Evolutionary conservation across 2,113 vertebrate genomes (phyloP).

Genomic region (Eleginops maclovinus): DNA sequence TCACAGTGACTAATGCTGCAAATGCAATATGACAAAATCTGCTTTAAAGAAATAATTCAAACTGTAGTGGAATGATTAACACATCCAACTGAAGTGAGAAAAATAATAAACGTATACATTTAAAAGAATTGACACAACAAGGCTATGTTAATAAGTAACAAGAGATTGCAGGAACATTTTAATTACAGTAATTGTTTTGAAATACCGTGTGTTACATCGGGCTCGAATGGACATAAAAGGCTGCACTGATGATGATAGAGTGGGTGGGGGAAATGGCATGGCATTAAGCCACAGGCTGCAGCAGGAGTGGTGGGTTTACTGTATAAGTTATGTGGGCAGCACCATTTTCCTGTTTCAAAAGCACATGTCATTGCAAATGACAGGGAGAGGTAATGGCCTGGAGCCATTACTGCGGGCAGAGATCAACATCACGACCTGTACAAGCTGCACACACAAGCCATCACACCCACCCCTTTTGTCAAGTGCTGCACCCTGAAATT

Average conservation of each 20-base stretch:
- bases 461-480: conserved; percentile 42
- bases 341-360: conserved; percentile 67
- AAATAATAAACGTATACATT: conserved; percentile 1
- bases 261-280: conserved; percentile 48
- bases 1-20: not conserved
- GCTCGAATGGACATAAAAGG: conserved; percentile 41
- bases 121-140: not conserved
- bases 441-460: conserved; percentile 19
- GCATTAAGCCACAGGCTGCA: conserved; percentile 54
- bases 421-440: conserved; percentile 64
- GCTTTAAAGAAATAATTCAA: not conserved
- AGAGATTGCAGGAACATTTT: not conserved
- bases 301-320: conserved; percentile 51
- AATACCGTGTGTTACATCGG: conserved; percentile 21
- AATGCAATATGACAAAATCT: not conserved
- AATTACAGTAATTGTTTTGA: conserved; percentile 36
- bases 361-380: conserved; percentile 58
- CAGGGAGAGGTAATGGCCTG: conserved; percentile 68
- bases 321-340: conserved; percentile 61
- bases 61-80: not conserved
- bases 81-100: not conserved
- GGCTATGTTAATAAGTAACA: conserved; percentile 24
- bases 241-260: conserved; percentile 42
- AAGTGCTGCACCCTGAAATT: conserved; percentile 48
- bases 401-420: conserved; percentile 66